Conservation (phyloP, 1,140 invertebrate genomes). For the Cheumatopsyche charites region DNA sequence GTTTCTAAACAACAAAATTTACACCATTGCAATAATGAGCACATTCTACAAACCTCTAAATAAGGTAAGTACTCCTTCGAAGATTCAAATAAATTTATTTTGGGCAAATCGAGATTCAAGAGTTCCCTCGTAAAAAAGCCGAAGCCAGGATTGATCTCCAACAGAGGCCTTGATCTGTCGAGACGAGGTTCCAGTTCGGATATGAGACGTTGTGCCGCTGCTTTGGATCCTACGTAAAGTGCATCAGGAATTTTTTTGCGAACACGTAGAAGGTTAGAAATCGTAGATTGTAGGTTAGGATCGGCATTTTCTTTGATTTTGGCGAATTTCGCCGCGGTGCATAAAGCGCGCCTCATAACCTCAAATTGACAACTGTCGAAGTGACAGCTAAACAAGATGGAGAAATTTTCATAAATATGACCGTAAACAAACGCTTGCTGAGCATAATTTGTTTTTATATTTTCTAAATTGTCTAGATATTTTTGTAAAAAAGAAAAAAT, state of each 20-base stretch:
- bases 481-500: too few relatives aligned
- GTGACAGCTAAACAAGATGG: not conserved
- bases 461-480: too few relatives aligned
- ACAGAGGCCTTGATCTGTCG: not conserved
- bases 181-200: not conserved
- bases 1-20: too few relatives aligned
- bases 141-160: conserved; percentile 21
- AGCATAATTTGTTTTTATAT: too few relatives aligned
- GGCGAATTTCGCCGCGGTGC: not conserved
- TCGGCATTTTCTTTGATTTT: not conserved
- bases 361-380: conserved; percentile 1
- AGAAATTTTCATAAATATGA: not conserved
- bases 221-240: not conserved
- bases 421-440: too few relatives aligned
- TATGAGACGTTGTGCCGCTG: not conserved
- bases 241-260: not conserved
- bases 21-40: too few relatives aligned
- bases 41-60: not conserved
- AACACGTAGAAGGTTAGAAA: not conserved
- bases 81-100: conserved; percentile 4
- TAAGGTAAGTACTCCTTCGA: not conserved
- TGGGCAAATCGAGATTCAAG: not conserved
- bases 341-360: not conserved
- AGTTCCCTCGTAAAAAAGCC: conserved; percentile 4
- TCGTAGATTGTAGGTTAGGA: not conserved